Percentiles rank a stretch among this genome's conserved stretches.
Evolutionary conservation across 1,140 invertebrate species (phyloP).

Genomic region (Nebria ingens): DNA sequence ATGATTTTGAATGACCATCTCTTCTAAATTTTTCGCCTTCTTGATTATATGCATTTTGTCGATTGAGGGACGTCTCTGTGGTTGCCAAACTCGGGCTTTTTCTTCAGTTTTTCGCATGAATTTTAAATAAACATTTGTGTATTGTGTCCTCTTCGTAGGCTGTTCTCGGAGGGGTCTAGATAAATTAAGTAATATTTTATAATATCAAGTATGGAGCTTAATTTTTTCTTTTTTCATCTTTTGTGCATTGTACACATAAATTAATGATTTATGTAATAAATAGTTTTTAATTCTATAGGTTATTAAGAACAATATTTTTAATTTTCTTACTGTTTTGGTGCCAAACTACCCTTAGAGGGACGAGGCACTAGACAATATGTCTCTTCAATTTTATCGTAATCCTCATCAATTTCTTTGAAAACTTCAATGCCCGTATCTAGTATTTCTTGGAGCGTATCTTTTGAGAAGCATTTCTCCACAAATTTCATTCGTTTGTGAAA

Average conservation of each 20-base stretch:
- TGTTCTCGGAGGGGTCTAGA: neutral
- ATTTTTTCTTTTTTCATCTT: no score
- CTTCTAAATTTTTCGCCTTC: slow-evolving; percentile 39
- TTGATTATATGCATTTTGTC: slow-evolving; percentile 34
- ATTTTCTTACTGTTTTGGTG: no score
- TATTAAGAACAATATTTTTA: no score
- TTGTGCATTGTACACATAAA: no score
- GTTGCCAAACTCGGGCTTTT: slow-evolving; percentile 24
- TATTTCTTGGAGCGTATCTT: neutral
- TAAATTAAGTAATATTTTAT: neutral
- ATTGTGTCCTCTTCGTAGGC: neutral
- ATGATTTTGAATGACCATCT: slow-evolving; percentile 29
- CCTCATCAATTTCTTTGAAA: no score
- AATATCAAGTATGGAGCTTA: neutral
- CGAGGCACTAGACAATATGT: no score
- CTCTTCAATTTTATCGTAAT: no score
- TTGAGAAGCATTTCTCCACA: neutral
- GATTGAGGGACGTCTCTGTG: slow-evolving; percentile 20
- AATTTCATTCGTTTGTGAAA: neutral
- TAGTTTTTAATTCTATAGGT: no score
- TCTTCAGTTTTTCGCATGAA: slow-evolving; percentile 24
- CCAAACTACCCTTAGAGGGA: no score
- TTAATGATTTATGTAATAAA: no score
- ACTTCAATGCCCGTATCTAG: neutral
- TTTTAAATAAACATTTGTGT: slow-evolving; percentile 22